Evolutionary conservation across 2,797 vertebrate species (phyloP), one percentile per base, ranked within the genome.

Genomic region (Channa striata): DNA sequence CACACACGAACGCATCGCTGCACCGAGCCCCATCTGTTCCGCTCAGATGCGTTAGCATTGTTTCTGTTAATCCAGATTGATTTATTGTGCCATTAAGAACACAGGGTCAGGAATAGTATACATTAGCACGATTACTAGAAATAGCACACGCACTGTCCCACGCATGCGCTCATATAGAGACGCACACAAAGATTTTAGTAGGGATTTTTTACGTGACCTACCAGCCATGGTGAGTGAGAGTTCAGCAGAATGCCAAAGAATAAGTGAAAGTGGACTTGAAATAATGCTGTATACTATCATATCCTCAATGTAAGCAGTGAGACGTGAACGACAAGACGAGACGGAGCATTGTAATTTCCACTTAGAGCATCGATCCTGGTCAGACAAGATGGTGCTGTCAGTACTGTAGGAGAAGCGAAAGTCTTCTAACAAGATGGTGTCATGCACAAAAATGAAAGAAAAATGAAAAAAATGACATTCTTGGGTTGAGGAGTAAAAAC

Each of bases 21-120:
- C 51, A 47, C 65, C 47, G 74, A 86, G 80, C 69, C 84, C 88
- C 90, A 89, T 92, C 89, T 92, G 91, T 80, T 90, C 84, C 76
- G 60, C 77, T 70, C 37, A 51, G 81, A 81, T 70, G 68, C 79
- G 21, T 85, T 80, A 74, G 76, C 76, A 84, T 85, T 87, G 87
- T 90, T 81, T 83, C 73, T 64, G 60, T 84, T 91, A 90, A 90
- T 87, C 89, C 85, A 79, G 76, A 84, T 70, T 84, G 82, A 91
- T 83, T 82, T 43, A 69, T 80, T 19, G 5, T 66, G 66, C 65
- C 78, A 87, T 87, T 72, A 87, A 76, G 72, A 81, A 59, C 33
- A 4, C 3, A 19, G 17, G 76, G 53, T 79, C 69, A 77, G 64
- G 53, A 78, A 50, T 48, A 25, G 57, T 62, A 34, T 47, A 64